Evolutionary conservation across 2,888 invertebrate genomes (phyloP).

Genomic region (Adela reaumurella): DNA sequence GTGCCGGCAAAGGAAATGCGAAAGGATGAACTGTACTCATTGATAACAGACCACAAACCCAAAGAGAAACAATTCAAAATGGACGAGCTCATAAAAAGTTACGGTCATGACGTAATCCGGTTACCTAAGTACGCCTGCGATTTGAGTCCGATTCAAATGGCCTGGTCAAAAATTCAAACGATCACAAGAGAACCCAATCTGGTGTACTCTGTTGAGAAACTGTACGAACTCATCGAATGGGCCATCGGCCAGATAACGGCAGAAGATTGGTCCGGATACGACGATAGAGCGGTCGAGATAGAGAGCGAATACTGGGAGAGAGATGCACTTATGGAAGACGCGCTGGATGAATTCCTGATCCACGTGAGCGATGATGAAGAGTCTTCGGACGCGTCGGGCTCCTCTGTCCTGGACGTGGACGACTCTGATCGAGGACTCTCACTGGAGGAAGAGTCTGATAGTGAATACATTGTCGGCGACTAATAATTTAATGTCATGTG

Average conservation of each 20-base stretch:
- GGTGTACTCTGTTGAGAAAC: background rate
- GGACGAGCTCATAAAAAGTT: constrained; percentile 2
- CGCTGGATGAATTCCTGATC: background rate
- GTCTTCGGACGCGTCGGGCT: no score
- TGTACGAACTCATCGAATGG: background rate
- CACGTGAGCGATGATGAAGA: background rate
- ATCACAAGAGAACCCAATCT: background rate
- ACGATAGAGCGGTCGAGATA: background rate
- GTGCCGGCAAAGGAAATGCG: no score
- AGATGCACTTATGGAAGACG: constrained; percentile 4
- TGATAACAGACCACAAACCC: no score
- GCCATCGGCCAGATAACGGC: background rate
- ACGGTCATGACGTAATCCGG: constrained; percentile 1
- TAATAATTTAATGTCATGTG: no score
- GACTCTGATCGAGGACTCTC: no score
- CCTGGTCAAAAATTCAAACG: constrained; percentile 1
- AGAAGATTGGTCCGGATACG: constrained; percentile 2
- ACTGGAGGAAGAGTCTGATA: no score
- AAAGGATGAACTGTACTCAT: no score
- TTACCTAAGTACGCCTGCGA: constrained; percentile 1
- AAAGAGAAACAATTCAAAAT: background rate
- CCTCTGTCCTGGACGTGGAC: no score
- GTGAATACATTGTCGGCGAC: no score
- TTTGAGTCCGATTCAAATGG: constrained; percentile 1
- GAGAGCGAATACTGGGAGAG: constrained; percentile 1